Evolutionary conservation across 1,140 invertebrate genomes (phyloP).

Genomic region (Macrotrachela quadricornifera): DNA sequence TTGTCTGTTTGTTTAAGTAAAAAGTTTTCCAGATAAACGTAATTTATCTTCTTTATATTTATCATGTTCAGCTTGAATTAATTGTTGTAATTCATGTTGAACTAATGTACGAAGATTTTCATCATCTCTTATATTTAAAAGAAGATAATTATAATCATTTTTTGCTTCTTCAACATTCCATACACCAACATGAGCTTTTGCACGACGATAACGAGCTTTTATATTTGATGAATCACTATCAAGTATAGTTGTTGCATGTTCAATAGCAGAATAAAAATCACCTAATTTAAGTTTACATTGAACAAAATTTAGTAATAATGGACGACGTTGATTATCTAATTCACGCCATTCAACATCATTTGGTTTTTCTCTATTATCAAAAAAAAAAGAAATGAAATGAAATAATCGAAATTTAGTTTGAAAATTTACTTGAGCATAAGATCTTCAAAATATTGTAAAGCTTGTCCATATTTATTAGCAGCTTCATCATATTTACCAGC

Average conservation of each 20-base stretch:
- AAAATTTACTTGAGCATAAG: constrained; percentile 48
- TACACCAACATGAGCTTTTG: constrained; percentile 60
- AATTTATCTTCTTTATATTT: no score
- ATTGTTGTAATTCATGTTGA: no score
- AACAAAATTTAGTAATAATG: constrained; percentile 69
- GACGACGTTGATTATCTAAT: constrained; percentile 56
- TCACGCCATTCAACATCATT: constrained; percentile 60
- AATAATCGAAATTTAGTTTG: no score
- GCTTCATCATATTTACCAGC: constrained; percentile 51
- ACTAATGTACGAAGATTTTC: no score
- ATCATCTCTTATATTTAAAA: no score
- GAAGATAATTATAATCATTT: constrained; percentile 40
- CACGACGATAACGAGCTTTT: constrained; percentile 57
- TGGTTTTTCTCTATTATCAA: constrained; percentile 48
- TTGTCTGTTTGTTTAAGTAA: no score
- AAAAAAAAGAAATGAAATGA: no score
- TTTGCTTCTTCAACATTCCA: constrained; percentile 66
- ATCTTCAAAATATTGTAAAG: constrained; percentile 66
- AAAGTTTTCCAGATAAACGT: no score
- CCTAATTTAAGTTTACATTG: constrained; percentile 64
- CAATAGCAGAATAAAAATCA: constrained; percentile 73
- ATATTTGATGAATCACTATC: constrained; percentile 43
- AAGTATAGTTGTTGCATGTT: constrained; percentile 65
- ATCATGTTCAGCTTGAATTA: no score
- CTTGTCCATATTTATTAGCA: constrained; percentile 53